These are phyloP conservation scores for Marasmarcha lunaedactyla DNA, from an alignment of 2,888 invertebrate species.

Conservation along the genomic window DNA sequence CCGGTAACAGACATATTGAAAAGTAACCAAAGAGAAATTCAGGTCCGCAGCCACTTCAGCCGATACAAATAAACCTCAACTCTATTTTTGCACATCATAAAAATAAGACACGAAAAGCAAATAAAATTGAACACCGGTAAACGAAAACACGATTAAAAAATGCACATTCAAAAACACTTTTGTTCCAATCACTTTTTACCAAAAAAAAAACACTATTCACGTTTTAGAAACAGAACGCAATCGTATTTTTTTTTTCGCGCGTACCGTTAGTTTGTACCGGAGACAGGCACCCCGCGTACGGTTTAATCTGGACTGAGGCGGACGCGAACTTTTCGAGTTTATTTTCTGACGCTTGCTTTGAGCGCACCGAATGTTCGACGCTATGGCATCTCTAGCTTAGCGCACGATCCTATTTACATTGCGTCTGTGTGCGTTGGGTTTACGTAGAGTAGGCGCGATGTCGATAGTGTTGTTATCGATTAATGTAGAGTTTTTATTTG, in stretches of 20 bases:
- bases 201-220: conserved; percentile 7
- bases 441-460: conserved; percentile 5
- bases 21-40: conserved; percentile 20
- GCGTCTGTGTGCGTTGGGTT: conserved; percentile 8
- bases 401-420: conserved; percentile 5
- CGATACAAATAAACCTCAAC: conserved; percentile 37
- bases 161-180: not conserved
- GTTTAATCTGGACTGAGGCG: conserved; percentile 32
- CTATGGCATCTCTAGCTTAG: conserved; percentile 9
- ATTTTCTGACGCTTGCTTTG: conserved; percentile 42
- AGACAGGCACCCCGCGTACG: conserved; percentile 27
- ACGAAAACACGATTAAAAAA: not conserved
- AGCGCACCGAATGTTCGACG: conserved; percentile 16
- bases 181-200: not conserved
- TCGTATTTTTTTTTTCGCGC: conserved; percentile 27
- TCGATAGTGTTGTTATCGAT: conserved; percentile 5
- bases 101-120: conserved; percentile 31
- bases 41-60: conserved; percentile 28
- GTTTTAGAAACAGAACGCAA: conserved; percentile 19
- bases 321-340: conserved; percentile 27
- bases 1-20: no score
- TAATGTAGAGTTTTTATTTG: no score
- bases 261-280: conserved; percentile 39
- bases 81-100: no score
- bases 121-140: conserved; percentile 13